Conservation (phyloP, 2,888 invertebrate species). For the Quadriops clusia region DNA sequence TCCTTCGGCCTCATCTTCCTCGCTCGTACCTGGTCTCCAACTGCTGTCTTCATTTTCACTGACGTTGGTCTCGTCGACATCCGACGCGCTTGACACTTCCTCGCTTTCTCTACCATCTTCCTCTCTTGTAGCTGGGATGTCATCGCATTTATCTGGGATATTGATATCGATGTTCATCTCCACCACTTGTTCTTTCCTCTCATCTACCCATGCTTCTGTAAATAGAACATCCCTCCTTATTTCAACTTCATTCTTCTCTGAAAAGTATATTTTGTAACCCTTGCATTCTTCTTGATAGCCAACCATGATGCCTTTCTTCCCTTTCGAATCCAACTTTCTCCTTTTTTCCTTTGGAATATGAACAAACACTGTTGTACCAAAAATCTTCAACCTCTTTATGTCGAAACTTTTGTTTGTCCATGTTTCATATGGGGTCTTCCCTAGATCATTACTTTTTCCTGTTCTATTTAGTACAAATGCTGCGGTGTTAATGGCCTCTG, state of each 20-base stretch:
- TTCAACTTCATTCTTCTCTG: slow-evolving; percentile 14
- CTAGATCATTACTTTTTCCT: slow-evolving; percentile 12
- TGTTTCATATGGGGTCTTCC: slow-evolving; percentile 26
- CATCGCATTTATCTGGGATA: slow-evolving; percentile 17
- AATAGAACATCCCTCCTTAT: slow-evolving; percentile 17
- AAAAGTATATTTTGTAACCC: slow-evolving; percentile 16
- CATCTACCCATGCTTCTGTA: slow-evolving; percentile 4
- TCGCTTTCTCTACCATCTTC: neutral
- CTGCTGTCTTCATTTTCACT: neutral
- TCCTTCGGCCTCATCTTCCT: too few relatives aligned
- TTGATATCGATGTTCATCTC: slow-evolving; percentile 16
- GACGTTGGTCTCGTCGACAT: neutral
- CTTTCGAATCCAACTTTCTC: slow-evolving; percentile 15
- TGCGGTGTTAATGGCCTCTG: slow-evolving; percentile 24
- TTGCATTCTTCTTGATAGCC: slow-evolving; percentile 15
- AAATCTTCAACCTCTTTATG: slow-evolving; percentile 13
- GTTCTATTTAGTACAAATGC: slow-evolving; percentile 16
- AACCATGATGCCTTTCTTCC: slow-evolving; percentile 13
- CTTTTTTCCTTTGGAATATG: slow-evolving; percentile 17
- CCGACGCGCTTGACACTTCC: neutral
- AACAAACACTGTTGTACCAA: slow-evolving; percentile 18
- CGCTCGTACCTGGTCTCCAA: slow-evolving; percentile 1
- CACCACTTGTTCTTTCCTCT: slow-evolving; percentile 5
- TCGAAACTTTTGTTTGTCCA: slow-evolving; percentile 26
- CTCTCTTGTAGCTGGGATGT: neutral